Evolutionary conservation across 2,888 invertebrate genomes (phyloP).

Genomic region (Sarcophaga carnaria): DNA sequence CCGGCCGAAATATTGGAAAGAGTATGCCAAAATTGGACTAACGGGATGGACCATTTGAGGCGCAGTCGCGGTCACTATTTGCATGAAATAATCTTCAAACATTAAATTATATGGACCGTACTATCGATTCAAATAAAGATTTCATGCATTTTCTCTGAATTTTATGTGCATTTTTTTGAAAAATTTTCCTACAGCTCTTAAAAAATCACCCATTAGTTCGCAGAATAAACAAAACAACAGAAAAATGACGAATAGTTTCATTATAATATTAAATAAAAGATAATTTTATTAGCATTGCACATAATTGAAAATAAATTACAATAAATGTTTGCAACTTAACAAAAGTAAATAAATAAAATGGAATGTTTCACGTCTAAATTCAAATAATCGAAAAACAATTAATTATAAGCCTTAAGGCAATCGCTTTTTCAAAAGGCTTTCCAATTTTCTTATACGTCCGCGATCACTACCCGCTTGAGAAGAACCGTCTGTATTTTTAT

Average conservation of each 20-base stretch:
- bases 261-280: conserved; percentile 1
- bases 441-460: conserved; percentile 83
- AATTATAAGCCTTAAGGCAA: conserved; percentile 76
- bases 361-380: conserved; percentile 39
- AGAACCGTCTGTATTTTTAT: conserved; percentile 75
- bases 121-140: too few species aligned
- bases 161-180: too few species aligned
- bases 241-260: too few species aligned
- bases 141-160: too few species aligned
- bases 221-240: neutral
- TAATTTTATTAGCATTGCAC: conserved; percentile 50
- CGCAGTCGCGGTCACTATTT: too few species aligned
- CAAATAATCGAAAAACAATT: conserved; percentile 18
- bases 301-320: conserved; percentile 26
- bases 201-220: too few species aligned
- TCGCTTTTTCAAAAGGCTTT: conserved; percentile 84
- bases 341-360: conserved; percentile 54
- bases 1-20: too few species aligned
- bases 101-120: too few species aligned
- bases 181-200: too few species aligned
- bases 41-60: too few species aligned
- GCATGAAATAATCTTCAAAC: too few species aligned
- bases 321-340: conserved; percentile 27
- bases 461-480: conserved; percentile 78
- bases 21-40: too few species aligned